Evolutionary conservation across 2,888 invertebrate species (phyloP).

Genomic region (Gastracanthus pulcherrimus): DNA sequence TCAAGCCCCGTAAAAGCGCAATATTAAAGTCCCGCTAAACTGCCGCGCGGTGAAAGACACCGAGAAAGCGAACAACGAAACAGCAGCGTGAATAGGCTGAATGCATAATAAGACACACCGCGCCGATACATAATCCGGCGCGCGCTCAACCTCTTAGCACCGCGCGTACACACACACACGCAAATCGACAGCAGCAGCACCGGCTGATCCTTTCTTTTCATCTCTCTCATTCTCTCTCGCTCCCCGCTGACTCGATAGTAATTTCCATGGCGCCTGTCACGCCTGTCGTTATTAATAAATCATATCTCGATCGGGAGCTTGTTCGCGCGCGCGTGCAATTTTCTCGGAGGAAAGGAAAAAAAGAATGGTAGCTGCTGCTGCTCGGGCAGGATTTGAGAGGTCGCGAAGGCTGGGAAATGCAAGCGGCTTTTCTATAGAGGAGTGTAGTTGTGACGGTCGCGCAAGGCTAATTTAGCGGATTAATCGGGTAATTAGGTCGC

Average conservation of each 20-base stretch:
- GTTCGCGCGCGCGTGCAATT: not conserved
- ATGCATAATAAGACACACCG: slow-evolving; percentile 25
- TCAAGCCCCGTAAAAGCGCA: too few relatives aligned
- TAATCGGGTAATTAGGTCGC: too few relatives aligned
- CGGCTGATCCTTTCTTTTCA: not conserved
- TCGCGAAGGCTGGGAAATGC: too few relatives aligned
- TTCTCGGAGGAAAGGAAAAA: too few relatives aligned
- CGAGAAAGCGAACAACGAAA: not conserved
- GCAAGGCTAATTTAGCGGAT: too few relatives aligned
- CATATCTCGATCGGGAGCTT: slow-evolving; percentile 1
- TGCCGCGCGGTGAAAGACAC: too few relatives aligned
- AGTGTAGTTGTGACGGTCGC: too few relatives aligned
- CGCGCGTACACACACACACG: not conserved
- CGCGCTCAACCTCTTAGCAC: not conserved
- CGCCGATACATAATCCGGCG: not conserved
- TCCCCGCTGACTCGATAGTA: not conserved
- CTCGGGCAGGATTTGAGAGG: too few relatives aligned
- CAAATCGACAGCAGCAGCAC: not conserved
- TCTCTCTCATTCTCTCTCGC: not conserved
- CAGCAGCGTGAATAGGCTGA: not conserved
- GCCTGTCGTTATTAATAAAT: slow-evolving; percentile 32
- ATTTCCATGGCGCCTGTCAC: slow-evolving; percentile 18
- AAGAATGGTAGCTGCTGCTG: too few relatives aligned
- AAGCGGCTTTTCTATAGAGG: too few relatives aligned
- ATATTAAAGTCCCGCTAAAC: too few relatives aligned